These are phyloP conservation scores for Formica aserva DNA, from an alignment of 2,888 invertebrate genomes.

Conservation along the genomic window DNA sequence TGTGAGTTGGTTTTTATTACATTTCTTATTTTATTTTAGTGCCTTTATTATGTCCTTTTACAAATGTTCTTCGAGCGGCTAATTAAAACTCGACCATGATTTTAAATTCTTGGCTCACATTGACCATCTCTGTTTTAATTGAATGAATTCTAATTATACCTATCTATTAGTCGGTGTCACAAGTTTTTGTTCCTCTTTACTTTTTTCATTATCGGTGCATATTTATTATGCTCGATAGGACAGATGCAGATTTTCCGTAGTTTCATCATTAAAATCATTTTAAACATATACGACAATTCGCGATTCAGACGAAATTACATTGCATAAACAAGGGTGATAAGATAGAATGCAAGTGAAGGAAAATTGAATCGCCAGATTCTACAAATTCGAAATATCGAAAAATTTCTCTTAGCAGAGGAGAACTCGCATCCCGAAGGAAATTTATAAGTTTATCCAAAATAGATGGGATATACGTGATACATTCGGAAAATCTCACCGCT, in stretches of 20 bases:
- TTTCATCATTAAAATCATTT: background rate
- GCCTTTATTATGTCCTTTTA: background rate
- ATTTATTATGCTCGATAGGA: background rate
- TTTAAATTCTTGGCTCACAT: conserved; percentile 17
- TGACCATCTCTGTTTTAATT: conserved; percentile 10
- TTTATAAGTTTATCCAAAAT: conserved; percentile 53
- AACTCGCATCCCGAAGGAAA: conserved; percentile 62
- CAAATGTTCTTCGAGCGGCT: background rate
- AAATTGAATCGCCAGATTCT: conserved; percentile 33
- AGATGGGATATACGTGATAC: conserved; percentile 21
- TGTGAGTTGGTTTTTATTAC: background rate
- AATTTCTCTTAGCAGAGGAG: conserved; percentile 40
- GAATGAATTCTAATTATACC: background rate
- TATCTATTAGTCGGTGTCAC: background rate
- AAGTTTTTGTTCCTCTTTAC: background rate
- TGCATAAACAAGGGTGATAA: background rate
- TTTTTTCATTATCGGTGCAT: background rate
- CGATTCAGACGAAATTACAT: background rate
- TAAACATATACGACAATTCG: background rate
- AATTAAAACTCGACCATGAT: conserved; percentile 26
- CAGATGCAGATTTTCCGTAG: background rate
- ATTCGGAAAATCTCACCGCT: background rate
- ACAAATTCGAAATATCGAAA: conserved; percentile 25
- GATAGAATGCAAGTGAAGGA: background rate
- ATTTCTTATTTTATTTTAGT: background rate